Percentiles rank a stretch among this genome's conserved stretches.
phyloP scores from a whole-genome alignment of 2,888 invertebrate species.

The Pseudococcus longispinus region DNA sequence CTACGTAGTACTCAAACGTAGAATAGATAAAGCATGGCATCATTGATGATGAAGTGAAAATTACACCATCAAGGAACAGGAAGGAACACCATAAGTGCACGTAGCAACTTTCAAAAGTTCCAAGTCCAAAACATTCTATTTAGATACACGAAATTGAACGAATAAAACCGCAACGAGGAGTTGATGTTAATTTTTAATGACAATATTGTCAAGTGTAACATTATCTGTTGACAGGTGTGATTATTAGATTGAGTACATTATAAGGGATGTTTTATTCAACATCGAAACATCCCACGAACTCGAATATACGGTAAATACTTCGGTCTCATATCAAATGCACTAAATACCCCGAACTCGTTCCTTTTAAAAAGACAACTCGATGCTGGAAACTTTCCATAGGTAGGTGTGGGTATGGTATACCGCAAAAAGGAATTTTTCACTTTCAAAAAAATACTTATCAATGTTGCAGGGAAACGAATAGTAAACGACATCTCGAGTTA shows the following conservation, averaged over 20 bases:
- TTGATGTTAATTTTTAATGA: slow-evolving; percentile 37
- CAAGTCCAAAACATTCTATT: background rate
- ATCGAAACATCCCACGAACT: background rate
- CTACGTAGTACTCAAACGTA: too few relatives aligned
- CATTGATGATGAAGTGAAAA: too few relatives aligned
- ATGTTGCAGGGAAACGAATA: background rate
- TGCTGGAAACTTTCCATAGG: background rate
- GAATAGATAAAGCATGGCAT: too few relatives aligned
- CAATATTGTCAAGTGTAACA: slow-evolving; percentile 19
- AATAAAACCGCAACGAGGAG: background rate
- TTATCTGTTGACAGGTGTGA: background rate
- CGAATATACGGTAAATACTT: background rate
- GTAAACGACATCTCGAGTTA: slow-evolving; percentile 11
- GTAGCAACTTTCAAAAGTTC: background rate
- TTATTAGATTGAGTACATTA: slow-evolving; percentile 6
- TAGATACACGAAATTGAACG: background rate
- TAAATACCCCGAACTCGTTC: background rate
- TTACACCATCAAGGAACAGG: too few relatives aligned
- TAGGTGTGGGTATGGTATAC: background rate
- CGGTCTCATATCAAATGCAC: background rate
- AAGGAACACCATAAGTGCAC: background rate
- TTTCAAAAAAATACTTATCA: background rate
- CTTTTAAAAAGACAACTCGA: background rate
- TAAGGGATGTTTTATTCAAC: background rate
- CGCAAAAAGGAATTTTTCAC: background rate